A percentile compares a stretch with the other conserved stretches of the same genome.
Conservation (phyloP, 2,113 vertebrate species). For the Pogona vitticeps region DNA sequence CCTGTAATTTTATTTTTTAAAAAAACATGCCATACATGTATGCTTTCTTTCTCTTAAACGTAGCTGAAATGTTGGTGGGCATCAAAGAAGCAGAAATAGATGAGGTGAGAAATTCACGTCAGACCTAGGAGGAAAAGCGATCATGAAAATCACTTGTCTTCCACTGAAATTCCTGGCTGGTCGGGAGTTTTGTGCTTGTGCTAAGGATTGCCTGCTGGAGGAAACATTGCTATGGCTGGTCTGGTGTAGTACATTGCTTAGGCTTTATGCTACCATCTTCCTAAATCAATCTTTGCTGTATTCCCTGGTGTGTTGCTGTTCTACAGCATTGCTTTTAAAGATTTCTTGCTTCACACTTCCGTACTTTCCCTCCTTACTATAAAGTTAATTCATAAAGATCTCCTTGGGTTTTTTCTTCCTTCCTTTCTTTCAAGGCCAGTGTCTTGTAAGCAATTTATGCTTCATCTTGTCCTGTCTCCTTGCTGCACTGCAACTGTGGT, state of each 20-base stretch:
- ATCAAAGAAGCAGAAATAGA: background rate
- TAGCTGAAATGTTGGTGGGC: background rate
- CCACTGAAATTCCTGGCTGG: background rate
- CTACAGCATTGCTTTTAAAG: background rate
- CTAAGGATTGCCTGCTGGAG: background rate
- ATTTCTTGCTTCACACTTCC: conserved; percentile 20
- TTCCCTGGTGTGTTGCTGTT: background rate
- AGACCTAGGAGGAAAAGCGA: background rate
- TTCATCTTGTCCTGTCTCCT: conserved; percentile 5
- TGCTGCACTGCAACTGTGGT: background rate
- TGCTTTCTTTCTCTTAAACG: background rate
- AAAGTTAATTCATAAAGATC: conserved; percentile 27
- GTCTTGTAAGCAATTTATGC: conserved; percentile 20
- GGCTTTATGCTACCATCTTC: background rate
- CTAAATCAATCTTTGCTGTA: conserved; percentile 6
- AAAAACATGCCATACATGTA: background rate
- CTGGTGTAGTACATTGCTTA: background rate
- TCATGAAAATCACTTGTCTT: background rate
- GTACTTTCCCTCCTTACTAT: conserved; percentile 8
- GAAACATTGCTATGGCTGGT: background rate
- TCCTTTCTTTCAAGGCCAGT: background rate
- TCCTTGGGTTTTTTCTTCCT: background rate
- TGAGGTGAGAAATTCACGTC: background rate
- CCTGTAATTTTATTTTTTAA: too few species aligned
- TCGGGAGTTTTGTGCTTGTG: background rate